These are phyloP conservation scores for Drosophila austrosaltans DNA, from an alignment of 2,888 invertebrate genomes.

Conservation along the genomic window DNA sequence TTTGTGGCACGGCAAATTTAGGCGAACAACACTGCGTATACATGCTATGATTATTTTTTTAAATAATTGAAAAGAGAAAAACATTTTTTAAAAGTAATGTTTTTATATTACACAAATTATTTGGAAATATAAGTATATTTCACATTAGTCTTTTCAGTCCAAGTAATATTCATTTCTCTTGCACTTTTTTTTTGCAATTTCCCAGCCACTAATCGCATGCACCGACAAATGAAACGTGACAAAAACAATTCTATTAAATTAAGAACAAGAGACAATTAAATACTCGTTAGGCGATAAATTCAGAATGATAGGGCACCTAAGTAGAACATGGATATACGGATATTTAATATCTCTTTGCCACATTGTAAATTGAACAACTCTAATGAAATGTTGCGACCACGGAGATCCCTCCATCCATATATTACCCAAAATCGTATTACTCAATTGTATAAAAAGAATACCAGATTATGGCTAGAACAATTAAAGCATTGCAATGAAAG, in stretches of 20 bases:
- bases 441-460: background rate
- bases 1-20: no score
- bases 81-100: no score
- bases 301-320: background rate
- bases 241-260: background rate
- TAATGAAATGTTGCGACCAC: slow-evolving; percentile 7
- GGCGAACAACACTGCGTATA: no score
- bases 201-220: background rate
- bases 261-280: background rate
- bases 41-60: no score
- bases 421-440: background rate
- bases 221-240: background rate
- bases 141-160: no score
- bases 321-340: background rate
- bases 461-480: background rate
- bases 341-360: background rate
- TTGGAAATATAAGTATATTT: no score
- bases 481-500: background rate
- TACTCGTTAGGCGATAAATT: background rate
- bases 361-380: background rate
- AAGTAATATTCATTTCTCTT: background rate
- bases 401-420: slow-evolving; percentile 4
- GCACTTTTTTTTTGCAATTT: background rate
- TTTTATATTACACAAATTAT: no score
- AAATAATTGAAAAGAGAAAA: no score